These are phyloP conservation scores for Ditula angustiorana DNA, from an alignment of 2,888 invertebrate genomes.

Conservation along the genomic window DNA sequence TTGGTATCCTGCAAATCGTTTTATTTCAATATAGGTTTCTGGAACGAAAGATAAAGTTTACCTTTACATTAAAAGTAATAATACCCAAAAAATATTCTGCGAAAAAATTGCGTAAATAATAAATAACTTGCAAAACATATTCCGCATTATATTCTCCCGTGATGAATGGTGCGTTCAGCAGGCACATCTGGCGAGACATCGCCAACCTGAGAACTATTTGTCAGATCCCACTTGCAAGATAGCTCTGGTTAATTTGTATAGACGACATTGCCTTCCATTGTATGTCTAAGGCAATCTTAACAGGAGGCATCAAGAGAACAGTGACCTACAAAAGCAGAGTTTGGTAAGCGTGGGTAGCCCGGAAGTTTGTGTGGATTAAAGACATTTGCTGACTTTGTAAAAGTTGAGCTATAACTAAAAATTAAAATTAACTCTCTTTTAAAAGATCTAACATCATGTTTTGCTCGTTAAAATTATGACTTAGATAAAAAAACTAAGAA, in stretches of 20 bases:
- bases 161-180: not conserved
- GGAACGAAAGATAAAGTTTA: not conserved
- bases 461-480: too few relatives aligned
- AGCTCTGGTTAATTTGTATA: constrained; percentile 46
- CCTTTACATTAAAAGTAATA: not conserved
- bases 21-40: too few relatives aligned
- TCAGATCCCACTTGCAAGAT: constrained; percentile 21
- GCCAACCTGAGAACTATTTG: constrained; percentile 27
- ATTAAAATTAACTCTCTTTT: too few relatives aligned
- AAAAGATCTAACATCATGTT: too few relatives aligned
- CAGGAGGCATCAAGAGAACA: constrained; percentile 5
- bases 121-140: constrained; percentile 2
- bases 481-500: too few relatives aligned
- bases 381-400: not conserved
- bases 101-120: not conserved
- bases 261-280: constrained; percentile 51
- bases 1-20: too few relatives aligned
- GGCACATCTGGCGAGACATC: not conserved
- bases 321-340: not conserved
- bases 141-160: not conserved
- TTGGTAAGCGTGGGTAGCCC: not conserved
- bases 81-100: not conserved
- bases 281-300: constrained; percentile 38
- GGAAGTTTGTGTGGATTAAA: not conserved
- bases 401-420: too few relatives aligned